phyloP scores from a whole-genome alignment of 2,113 vertebrate species.

The Sarotherodon lohbergeri region DNA sequence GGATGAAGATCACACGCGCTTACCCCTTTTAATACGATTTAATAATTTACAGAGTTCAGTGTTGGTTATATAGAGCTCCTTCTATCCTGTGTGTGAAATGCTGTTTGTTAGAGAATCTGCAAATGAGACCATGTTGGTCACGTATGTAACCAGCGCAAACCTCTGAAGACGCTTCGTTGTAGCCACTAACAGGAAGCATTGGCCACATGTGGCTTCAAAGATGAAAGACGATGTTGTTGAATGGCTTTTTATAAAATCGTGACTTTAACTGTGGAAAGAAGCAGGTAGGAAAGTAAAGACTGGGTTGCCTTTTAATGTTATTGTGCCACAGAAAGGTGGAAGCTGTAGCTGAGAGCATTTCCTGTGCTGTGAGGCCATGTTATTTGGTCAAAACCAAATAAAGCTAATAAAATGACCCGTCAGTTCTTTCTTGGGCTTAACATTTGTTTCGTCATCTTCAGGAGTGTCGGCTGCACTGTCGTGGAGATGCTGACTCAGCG shows the following conservation, averaged over 20 bases:
- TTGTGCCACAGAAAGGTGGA: background rate
- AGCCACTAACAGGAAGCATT: background rate
- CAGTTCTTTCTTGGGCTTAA: background rate
- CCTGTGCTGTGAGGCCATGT: background rate
- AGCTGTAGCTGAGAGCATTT: background rate
- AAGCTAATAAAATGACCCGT: background rate
- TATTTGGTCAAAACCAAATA: background rate
- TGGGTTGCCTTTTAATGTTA: background rate
- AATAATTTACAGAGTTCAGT: background rate
- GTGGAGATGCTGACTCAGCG: conserved; percentile 99
- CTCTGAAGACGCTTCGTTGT: background rate
- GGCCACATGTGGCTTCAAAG: background rate
- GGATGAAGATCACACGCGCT: background rate
- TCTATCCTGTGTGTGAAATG: background rate
- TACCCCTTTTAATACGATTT: background rate
- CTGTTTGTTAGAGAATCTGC: background rate
- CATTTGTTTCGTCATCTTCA: conserved; percentile 25
- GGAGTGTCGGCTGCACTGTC: conserved; percentile 97
- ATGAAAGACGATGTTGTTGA: background rate
- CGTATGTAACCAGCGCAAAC: background rate
- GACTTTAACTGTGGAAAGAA: background rate
- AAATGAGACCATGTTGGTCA: background rate
- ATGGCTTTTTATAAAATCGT: background rate
- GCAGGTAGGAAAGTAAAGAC: background rate
- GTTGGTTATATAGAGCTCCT: background rate